phyloP scores from a whole-genome alignment of 2,113 vertebrate genomes.

The Pholis gunnellus region DNA sequence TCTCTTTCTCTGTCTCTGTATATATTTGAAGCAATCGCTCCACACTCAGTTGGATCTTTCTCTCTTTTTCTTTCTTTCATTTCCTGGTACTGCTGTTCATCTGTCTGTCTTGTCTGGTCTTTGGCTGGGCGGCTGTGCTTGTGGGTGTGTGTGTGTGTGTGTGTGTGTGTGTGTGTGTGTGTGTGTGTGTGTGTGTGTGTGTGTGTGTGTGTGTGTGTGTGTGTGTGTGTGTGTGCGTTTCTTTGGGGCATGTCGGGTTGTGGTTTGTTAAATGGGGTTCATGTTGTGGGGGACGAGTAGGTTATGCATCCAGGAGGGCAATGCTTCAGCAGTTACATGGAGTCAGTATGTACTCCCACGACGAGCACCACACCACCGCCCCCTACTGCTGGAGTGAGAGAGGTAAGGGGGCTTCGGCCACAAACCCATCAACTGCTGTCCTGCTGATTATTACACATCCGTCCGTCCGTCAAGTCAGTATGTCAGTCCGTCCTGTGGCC shows the following conservation, averaged over 20 bases:
- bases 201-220: not conserved
- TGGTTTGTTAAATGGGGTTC: constrained; percentile 71
- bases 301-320: constrained; percentile 89
- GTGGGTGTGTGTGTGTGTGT: not conserved
- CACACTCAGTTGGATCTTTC: constrained; percentile 69
- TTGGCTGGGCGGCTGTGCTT: constrained; percentile 12
- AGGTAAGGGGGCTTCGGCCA: constrained; percentile 85
- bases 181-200: not conserved
- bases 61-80: constrained; percentile 73
- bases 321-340: constrained; percentile 91
- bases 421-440: constrained; percentile 57
- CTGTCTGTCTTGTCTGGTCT: constrained; percentile 66
- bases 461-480: constrained; percentile 61
- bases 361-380: constrained; percentile 82
- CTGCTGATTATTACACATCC: constrained; percentile 49
- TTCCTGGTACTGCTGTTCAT: constrained; percentile 72
- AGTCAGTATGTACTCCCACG: constrained; percentile 89
- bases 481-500: constrained; percentile 67
- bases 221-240: constrained; percentile 28
- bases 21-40: constrained; percentile 58
- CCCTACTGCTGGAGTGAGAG: constrained; percentile 83
- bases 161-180: not conserved
- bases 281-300: constrained; percentile 81
- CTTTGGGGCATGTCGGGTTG: constrained; percentile 36
- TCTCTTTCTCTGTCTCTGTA: constrained; percentile 44